These are phyloP conservation scores for Eledona agricola DNA, from an alignment of 2,888 invertebrate species.

Conservation along the genomic window DNA sequence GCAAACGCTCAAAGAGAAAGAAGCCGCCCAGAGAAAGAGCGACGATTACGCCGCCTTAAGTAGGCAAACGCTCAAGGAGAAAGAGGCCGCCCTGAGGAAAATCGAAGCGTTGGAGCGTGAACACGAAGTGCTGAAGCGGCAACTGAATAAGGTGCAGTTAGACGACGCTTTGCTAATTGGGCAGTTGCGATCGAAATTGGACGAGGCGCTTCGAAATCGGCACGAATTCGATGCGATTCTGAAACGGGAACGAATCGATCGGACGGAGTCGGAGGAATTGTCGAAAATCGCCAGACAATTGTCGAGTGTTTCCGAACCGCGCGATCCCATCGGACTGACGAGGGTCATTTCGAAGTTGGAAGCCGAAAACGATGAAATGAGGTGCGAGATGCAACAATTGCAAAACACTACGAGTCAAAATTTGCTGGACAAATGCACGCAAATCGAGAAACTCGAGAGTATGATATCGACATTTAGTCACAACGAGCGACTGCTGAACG, in stretches of 20 bases:
- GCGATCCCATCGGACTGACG: too few relatives aligned
- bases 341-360: too few relatives aligned
- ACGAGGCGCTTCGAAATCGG: conserved; percentile 72
- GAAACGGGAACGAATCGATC: conserved; percentile 65
- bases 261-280: conserved; percentile 55
- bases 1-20: conserved; percentile 68
- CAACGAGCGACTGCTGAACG: too few relatives aligned
- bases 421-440: too few relatives aligned
- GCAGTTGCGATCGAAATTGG: conserved; percentile 71
- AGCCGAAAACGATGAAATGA: too few relatives aligned
- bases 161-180: conserved; percentile 75
- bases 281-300: conserved; percentile 3
- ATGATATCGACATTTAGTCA: too few relatives aligned
- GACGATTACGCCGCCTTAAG: too few relatives aligned
- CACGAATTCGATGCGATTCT: conserved; percentile 70
- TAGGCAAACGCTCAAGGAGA: conserved; percentile 46
- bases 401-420: too few relatives aligned
- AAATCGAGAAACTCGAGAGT: too few relatives aligned
- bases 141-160: conserved; percentile 65
- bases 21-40: too few relatives aligned
- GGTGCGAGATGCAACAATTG: too few relatives aligned
- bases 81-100: conserved; percentile 39
- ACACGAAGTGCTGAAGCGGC: conserved; percentile 44
- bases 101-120: conserved; percentile 51
- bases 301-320: conserved; percentile 19